Evolutionary conservation across 1,140 invertebrate genomes (phyloP).

Genomic region (Drosophila sechellia): DNA sequence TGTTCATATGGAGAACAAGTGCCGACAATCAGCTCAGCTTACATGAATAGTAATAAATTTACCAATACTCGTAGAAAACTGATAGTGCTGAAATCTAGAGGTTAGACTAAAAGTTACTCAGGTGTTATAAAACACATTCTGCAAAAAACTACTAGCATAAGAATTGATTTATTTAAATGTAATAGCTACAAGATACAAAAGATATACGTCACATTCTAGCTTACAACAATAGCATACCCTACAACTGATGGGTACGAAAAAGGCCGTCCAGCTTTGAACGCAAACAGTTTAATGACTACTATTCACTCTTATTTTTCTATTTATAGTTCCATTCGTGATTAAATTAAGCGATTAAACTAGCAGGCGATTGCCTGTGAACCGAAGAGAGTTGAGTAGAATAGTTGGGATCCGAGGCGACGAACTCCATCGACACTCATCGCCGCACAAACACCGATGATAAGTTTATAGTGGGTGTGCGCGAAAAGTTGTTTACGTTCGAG

Average conservation of each 20-base stretch:
- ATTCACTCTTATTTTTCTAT: constrained; percentile 58
- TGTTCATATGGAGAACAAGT: constrained; percentile 8
- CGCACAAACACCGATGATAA: constrained; percentile 13
- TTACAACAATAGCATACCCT: neutral
- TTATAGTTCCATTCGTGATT: constrained; percentile 57
- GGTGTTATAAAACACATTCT: neutral
- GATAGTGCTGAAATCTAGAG: neutral
- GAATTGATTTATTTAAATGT: too few relatives aligned
- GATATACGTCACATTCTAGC: too few relatives aligned
- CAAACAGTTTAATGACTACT: constrained; percentile 67
- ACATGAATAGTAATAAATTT: constrained; percentile 40
- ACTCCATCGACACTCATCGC: constrained; percentile 22
- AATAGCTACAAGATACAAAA: too few relatives aligned
- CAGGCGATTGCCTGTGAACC: neutral
- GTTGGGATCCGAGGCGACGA: constrained; percentile 41
- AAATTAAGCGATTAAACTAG: constrained; percentile 42
- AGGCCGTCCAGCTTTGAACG: constrained; percentile 43
- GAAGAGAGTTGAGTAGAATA: neutral
- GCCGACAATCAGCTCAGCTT: constrained; percentile 7
- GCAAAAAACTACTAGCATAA: too few relatives aligned
- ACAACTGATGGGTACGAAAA: constrained; percentile 15
- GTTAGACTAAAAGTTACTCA: neutral
- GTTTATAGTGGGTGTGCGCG: constrained; percentile 12
- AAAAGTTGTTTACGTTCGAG: constrained; percentile 33
- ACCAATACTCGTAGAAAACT: constrained; percentile 8